Evolutionary conservation across 2,113 vertebrate genomes (phyloP).

Genomic region (Numenius arquata): DNA sequence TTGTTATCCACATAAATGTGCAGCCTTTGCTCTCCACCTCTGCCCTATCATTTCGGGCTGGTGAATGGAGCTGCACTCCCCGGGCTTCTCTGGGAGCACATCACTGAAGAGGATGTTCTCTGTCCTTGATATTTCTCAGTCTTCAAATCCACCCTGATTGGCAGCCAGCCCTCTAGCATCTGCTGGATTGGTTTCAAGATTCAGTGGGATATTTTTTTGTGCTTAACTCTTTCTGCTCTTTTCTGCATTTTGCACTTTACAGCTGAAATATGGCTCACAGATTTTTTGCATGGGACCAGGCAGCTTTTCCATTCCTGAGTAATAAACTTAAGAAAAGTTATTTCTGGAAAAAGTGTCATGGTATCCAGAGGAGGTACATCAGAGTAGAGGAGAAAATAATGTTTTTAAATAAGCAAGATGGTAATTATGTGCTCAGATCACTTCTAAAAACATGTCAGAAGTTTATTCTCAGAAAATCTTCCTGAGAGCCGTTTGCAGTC

Average conservation of each 20-base stretch:
- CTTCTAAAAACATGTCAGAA: background rate
- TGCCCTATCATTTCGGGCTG: background rate
- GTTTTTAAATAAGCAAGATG: background rate
- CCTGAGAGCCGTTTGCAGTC: background rate
- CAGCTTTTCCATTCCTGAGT: background rate
- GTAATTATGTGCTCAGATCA: background rate
- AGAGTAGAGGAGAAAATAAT: background rate
- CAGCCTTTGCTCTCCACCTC: constrained; percentile 28
- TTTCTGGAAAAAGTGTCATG: background rate
- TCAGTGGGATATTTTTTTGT: background rate
- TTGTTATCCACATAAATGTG: background rate
- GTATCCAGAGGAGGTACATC: background rate
- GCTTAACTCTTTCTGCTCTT: background rate
- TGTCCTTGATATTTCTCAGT: constrained; percentile 49
- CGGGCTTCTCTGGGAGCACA: background rate
- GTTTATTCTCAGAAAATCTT: background rate
- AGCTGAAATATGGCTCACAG: background rate
- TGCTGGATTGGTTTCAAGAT: constrained; percentile 42
- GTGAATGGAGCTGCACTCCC: background rate
- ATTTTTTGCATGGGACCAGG: background rate
- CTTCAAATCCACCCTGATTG: constrained; percentile 40
- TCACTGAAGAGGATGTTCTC: constrained; percentile 13
- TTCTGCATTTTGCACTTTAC: background rate
- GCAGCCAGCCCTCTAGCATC: constrained; percentile 37
- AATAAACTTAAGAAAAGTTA: background rate